Evolutionary conservation across 2,888 invertebrate genomes (phyloP).

Genomic region (Glyphotaelius pellucidus): DNA sequence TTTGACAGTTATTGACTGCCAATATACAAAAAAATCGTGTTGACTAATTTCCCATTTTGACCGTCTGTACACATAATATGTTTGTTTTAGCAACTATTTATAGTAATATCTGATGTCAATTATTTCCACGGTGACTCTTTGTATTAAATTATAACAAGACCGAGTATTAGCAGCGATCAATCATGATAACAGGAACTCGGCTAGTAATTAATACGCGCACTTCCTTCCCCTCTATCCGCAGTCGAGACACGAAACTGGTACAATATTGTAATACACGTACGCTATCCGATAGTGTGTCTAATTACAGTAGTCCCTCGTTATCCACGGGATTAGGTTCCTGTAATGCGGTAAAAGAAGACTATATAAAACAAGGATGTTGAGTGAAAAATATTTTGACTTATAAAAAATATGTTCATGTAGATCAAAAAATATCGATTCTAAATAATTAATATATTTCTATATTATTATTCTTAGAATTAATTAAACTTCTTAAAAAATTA

Average conservation of each 20-base stretch:
- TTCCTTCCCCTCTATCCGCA: not conserved
- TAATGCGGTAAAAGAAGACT: not conserved
- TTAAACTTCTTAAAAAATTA: too few species aligned
- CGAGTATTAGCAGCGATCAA: not conserved
- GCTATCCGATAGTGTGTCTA: too few species aligned
- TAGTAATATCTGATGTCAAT: not conserved
- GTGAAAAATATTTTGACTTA: too few species aligned
- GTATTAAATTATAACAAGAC: not conserved
- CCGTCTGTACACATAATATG: not conserved
- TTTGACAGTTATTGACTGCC: too few species aligned
- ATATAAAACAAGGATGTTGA: not conserved
- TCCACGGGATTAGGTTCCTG: not conserved
- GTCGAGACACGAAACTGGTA: not conserved
- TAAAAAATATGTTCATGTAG: too few species aligned
- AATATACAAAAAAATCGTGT: too few species aligned
- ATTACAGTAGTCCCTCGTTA: not conserved
- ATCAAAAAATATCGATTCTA: too few species aligned
- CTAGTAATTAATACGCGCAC: not conserved
- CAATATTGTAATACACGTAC: too few species aligned
- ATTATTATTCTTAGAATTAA: too few species aligned
- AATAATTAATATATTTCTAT: too few species aligned
- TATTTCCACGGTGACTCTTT: not conserved
- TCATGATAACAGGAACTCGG: not conserved
- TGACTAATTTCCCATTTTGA: not conserved
- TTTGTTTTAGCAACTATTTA: not conserved